Conservation (phyloP, 2,797 vertebrate species). For the Eremophila alpestris region DNA sequence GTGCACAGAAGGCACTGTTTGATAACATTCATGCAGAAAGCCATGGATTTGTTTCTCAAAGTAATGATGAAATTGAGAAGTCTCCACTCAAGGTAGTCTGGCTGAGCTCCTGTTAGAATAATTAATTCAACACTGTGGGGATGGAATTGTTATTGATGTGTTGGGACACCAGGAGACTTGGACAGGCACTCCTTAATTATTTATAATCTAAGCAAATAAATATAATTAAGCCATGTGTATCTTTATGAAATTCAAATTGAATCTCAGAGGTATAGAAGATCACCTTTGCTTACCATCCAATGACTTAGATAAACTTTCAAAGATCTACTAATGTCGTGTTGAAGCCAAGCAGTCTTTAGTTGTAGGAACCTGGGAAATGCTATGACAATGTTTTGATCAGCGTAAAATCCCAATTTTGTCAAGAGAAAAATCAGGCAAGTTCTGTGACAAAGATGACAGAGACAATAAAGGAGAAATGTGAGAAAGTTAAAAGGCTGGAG, state of each 20-base stretch:
- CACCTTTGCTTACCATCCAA: not conserved
- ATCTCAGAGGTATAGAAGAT: not conserved
- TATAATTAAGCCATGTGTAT: constrained; percentile 24
- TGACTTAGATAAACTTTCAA: constrained; percentile 15
- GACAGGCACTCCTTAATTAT: constrained; percentile 2
- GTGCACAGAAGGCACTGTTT: not conserved
- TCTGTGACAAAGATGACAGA: not conserved
- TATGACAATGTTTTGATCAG: not conserved
- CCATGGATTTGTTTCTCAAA: not conserved
- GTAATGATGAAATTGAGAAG: not conserved
- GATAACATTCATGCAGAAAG: not conserved
- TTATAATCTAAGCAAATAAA: constrained; percentile 50
- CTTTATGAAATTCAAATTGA: constrained; percentile 2
- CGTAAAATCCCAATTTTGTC: not conserved
- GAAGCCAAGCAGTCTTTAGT: not conserved
- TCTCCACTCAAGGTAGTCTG: constrained; percentile 1
- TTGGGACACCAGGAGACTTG: constrained; percentile 15
- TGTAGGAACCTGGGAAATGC: not conserved
- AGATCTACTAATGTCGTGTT: not conserved
- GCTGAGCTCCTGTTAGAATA: constrained; percentile 21
- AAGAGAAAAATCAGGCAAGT: not conserved
- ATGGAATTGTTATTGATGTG: constrained; percentile 14
- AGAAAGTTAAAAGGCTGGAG: not conserved
- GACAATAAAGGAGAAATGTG: not conserved
- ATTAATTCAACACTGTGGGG: constrained; percentile 26